Base-by-base conservation (phyloP, 2,113 vertebrate species). In the Willisornis vidua region DNA sequence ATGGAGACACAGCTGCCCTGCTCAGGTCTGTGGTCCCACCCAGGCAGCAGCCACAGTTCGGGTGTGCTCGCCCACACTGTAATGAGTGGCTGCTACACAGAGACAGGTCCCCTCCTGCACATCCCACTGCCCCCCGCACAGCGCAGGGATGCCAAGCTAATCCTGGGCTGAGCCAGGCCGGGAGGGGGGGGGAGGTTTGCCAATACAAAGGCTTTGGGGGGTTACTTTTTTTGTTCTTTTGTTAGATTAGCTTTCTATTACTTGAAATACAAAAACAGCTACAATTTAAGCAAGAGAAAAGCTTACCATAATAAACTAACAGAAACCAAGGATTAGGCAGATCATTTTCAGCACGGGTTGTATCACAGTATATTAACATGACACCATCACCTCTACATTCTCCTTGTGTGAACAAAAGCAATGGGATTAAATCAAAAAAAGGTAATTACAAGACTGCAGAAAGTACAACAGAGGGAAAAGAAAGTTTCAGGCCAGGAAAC, bases 21-120 rank as follows among this genome's bases (percentile, higher is more conserved):
- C 82, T 62, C 1, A 1, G 43, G 31, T n/a, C 71, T 51, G 35
- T 5, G 37, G 35, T 46, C 48, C 39, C 62, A 48, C 35, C 43
- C 67, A 29, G 46, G 2, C 0, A 10, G 65, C 29, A 10, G 46
- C 41, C 66, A 51, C 0, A 4, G 49, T 5, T 31, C 1, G 0
- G 76, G 3, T 65, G 14, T 25, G 48, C 48, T 63, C 22, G 5
- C 29, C 1, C 0, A 25, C 0, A 6, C 31, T 65, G 8, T 31
- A 29, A 39, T 5, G 58, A 68, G 63, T 14, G 41, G 31, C 54
- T 78, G 63, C 71, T 26, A 33, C 46, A 46, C 20, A 68, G 26
- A 14, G 12, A 65, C 39, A 35, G 59, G 16, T 25, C 45, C 10
- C 48, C 77, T 52, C 55, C 65, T 28, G 85, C 57, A 70, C 74